phyloP scores from a whole-genome alignment of 2,113 vertebrate genomes.

The Myiozetetes cayanensis region DNA sequence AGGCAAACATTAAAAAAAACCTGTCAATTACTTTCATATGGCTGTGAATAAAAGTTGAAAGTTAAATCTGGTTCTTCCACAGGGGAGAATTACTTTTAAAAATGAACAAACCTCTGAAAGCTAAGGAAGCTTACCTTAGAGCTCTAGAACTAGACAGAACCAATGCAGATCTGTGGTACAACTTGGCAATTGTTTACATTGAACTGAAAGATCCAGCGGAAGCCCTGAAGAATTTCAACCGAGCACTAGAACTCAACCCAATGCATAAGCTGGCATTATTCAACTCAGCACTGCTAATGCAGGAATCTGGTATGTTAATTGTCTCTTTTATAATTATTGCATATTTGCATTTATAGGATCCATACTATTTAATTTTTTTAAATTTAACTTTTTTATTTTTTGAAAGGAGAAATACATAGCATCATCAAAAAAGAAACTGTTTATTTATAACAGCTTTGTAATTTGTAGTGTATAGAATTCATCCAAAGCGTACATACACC shows the following conservation, averaged over 20 bases:
- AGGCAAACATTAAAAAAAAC: not conserved
- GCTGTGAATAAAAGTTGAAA: not conserved
- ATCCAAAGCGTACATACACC: not conserved
- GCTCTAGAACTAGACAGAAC: slow-evolving; percentile 90
- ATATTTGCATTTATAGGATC: not conserved
- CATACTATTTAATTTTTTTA: not conserved
- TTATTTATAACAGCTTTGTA: not conserved
- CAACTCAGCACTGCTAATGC: slow-evolving; percentile 96
- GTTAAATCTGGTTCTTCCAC: slow-evolving; percentile 57
- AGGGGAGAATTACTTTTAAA: slow-evolving; percentile 96
- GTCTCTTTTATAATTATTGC: not conserved
- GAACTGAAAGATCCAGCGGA: slow-evolving; percentile 95
- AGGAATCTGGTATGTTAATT: slow-evolving; percentile 90
- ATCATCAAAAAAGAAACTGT: not conserved
- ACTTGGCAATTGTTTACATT: slow-evolving; percentile 96
- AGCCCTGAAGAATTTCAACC: slow-evolving; percentile 94
- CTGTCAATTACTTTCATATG: not conserved
- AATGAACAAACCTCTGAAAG: slow-evolving; percentile 96
- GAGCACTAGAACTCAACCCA: slow-evolving; percentile 88
- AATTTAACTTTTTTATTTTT: not conserved
- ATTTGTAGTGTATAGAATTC: not conserved
- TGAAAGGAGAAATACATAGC: not conserved
- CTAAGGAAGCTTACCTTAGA: slow-evolving; percentile 91
- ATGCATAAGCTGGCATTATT: slow-evolving; percentile 92
- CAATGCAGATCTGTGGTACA: slow-evolving; percentile 98